phyloP scores from a whole-genome alignment of 1,140 invertebrate genomes.

The Leptopilina clavipes region DNA sequence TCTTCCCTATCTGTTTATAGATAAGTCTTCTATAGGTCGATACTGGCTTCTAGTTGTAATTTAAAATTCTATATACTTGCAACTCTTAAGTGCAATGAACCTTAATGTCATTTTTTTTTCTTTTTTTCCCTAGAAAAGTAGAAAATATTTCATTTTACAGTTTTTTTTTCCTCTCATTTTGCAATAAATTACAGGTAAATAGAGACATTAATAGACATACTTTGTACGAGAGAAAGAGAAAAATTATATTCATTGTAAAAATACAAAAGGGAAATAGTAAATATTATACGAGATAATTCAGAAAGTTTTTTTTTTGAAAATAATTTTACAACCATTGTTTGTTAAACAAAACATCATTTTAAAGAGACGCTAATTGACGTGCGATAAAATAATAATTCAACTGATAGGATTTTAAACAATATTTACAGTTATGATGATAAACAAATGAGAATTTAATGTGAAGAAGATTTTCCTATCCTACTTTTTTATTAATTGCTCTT shows the following conservation, averaged over 20 bases:
- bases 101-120: background rate
- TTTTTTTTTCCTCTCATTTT: no score
- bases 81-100: slow-evolving; percentile 20
- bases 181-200: no score
- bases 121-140: background rate
- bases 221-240: no score
- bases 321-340: background rate
- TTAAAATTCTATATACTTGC: background rate
- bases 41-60: slow-evolving; percentile 13
- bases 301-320: background rate
- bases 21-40: slow-evolving; percentile 12
- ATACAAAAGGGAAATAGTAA: no score
- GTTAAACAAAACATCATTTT: background rate
- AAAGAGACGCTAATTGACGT: slow-evolving; percentile 6
- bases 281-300: background rate
- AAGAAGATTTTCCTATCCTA: background rate
- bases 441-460: background rate
- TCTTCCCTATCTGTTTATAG: background rate
- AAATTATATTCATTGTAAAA: no score
- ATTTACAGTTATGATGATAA: no score
- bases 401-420: slow-evolving; percentile 26
- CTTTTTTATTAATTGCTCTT: background rate
- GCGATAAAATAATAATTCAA: slow-evolving; percentile 25
- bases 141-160: background rate
- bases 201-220: no score